Conservation (phyloP, 2,113 vertebrate genomes). For the Grus americana region DNA sequence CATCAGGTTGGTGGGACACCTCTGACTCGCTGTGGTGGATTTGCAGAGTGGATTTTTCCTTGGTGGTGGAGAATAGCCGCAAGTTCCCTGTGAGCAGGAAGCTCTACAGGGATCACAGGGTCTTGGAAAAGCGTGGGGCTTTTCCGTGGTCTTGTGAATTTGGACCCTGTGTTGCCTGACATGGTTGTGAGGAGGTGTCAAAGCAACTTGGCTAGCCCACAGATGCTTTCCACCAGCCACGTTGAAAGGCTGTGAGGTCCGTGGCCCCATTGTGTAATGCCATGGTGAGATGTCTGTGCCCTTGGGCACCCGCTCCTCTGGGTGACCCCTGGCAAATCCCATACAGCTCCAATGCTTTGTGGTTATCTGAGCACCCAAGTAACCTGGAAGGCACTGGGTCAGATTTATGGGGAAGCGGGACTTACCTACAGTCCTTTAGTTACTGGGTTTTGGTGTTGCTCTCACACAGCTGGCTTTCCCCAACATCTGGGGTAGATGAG, state of each 20-base stretch:
- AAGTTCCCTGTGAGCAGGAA: background rate
- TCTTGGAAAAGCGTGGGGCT: background rate
- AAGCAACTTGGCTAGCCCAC: background rate
- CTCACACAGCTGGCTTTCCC: background rate
- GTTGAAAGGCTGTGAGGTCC: background rate
- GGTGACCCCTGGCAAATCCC: background rate
- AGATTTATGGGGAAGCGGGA: background rate
- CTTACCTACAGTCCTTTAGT: background rate
- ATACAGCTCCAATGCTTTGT: background rate
- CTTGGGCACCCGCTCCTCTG: background rate
- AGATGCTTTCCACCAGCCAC: background rate
- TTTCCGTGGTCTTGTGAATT: background rate
- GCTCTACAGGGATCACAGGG: background rate
- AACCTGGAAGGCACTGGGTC: background rate
- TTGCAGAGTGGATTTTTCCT: background rate
- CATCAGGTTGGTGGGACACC: constrained; percentile 71
- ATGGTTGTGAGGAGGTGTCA: background rate
- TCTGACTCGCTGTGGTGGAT: background rate
- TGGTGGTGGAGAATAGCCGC: background rate
- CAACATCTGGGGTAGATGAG: background rate
- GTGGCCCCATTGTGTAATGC: background rate
- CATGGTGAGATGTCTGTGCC: background rate
- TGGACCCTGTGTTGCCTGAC: accelerated
- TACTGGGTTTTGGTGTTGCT: background rate
- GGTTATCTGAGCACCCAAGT: background rate